Evolutionary conservation across 2,888 invertebrate genomes (phyloP).

Genomic region (Iphiclides podalirius): DNA sequence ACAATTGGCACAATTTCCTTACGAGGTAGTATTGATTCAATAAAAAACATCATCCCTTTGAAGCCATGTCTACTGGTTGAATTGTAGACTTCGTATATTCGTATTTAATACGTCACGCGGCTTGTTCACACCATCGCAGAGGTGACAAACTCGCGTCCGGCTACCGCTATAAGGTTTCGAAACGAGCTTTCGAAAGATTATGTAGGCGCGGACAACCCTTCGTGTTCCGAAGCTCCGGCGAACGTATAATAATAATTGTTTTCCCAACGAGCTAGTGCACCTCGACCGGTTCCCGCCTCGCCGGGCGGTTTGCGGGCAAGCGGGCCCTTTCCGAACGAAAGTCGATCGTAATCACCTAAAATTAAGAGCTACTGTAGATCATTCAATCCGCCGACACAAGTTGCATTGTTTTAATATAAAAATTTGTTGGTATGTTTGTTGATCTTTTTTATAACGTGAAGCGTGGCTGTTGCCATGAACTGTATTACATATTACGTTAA

Average conservation of each 20-base stretch:
- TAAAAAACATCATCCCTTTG: too few species aligned
- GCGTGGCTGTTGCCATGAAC: conserved; percentile 12
- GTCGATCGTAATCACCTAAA: conserved; percentile 29
- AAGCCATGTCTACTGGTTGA: too few species aligned
- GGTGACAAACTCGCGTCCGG: conserved; percentile 17
- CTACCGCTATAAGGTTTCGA: conserved; percentile 27
- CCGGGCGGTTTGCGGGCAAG: conserved; percentile 21
- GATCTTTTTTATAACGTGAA: conserved; percentile 11
- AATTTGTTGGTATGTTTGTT: conserved; percentile 23
- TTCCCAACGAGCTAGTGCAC: conserved; percentile 62
- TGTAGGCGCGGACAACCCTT: conserved; percentile 27
- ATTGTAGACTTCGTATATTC: too few species aligned
- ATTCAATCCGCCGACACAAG: background rate
- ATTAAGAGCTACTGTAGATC: conserved; percentile 20
- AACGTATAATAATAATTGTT: conserved; percentile 59
- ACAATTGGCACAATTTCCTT: too few species aligned
- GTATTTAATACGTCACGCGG: too few species aligned
- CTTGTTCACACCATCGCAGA: conserved; percentile 4
- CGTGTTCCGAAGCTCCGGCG: conserved; percentile 48
- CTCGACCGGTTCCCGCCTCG: conserved; percentile 53
- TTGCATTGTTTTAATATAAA: conserved; percentile 14
- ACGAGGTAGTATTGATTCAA: too few species aligned
- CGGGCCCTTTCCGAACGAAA: conserved; percentile 26
- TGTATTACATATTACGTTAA: too few species aligned
- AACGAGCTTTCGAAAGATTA: conserved; percentile 26